Evolutionary conservation across 2,888 invertebrate genomes (phyloP), one percentile per base, ranked within the genome.

Genomic region (Calliopum simillimum): DNA sequence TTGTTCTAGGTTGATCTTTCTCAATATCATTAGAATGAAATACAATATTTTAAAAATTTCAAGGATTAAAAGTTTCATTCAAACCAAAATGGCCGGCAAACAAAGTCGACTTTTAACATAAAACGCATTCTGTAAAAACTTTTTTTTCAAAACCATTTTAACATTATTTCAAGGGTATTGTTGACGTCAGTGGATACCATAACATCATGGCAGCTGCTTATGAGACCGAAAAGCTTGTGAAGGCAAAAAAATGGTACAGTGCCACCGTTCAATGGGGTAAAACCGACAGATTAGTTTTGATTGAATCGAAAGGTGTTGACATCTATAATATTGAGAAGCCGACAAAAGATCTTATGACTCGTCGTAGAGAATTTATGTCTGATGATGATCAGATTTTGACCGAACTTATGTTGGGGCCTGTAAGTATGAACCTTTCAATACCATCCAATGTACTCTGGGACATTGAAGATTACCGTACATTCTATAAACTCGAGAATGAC

Each of bases 291-390:
- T 88, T 91, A 0, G 90, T 95, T 12, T 81, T 89, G 16, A 73
- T 79, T 1, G 88, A 88, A 16, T 90, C 94, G 0, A 86, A 87
- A 23, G 87, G 85, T 14, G 92, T 96, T 6, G 93, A 94, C 81
- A 94, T 95, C 81, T 96, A 96, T 82, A 94, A 96, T 81, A 93
- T 96, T 67, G 78, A 79, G 73, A 89, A 88, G 3, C 78, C 77
- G 46, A 85, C 79, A 0, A 86, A 67, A 73, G 82, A 79, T 8
- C 78, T 79, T 8, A 78, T 78, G 43, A 63, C 62, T n/a, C 77
- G 76, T 59, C 61, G 77, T 19, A 81, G 76, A 25, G 83, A 85
- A 68, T 78, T 84, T 16, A 80, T 80, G 68, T 82, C 82, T 68
- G 78, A 84, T 70, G 79, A 80, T 19, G 84, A 85, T 56, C 11